These are phyloP conservation scores for Ptychochromis oligacanthus DNA, from an alignment of 2,113 vertebrate genomes.

Conservation along the genomic window DNA sequence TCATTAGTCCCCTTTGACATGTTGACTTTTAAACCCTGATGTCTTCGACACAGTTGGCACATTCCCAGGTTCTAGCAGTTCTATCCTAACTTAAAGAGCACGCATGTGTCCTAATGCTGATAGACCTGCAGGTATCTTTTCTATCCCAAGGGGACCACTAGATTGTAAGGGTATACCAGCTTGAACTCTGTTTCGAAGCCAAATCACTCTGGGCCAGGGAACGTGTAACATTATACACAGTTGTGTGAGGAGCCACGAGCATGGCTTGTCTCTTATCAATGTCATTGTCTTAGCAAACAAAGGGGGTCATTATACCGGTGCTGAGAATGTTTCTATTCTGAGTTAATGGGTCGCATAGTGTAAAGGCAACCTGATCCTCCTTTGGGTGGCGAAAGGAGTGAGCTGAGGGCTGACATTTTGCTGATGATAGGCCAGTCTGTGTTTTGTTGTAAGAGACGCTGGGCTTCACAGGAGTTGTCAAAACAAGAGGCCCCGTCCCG, in stretches of 20 bases:
- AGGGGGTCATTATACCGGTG: constrained; percentile 71
- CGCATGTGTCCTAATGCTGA: constrained; percentile 60
- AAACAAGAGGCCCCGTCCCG: constrained; percentile 77
- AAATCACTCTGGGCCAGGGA: constrained; percentile 28
- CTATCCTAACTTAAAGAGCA: constrained; percentile 48
- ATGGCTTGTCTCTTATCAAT: constrained; percentile 70
- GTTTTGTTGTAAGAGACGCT: constrained; percentile 80
- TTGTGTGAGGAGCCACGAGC: constrained; percentile 62
- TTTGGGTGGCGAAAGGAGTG: constrained; percentile 53
- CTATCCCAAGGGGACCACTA: constrained; percentile 40
- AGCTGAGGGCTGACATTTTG: constrained; percentile 66
- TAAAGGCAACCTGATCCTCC: constrained; percentile 76
- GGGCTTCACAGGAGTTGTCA: constrained; percentile 78
- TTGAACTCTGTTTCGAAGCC: constrained; percentile 50
- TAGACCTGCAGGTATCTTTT: constrained; percentile 52
- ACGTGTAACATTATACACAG: constrained; percentile 67
- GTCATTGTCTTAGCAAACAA: constrained; percentile 78
- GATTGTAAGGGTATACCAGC: constrained; percentile 36
- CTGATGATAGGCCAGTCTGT: constrained; percentile 71
- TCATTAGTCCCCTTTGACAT: constrained; percentile 13
- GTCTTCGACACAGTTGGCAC: constrained; percentile 27
- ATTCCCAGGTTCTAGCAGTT: constrained; percentile 26
- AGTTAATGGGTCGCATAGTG: constrained; percentile 75
- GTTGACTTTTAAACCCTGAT: constrained; percentile 12
- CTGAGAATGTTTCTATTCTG: constrained; percentile 78